phyloP scores from a whole-genome alignment of 2,888 invertebrate genomes.

The Drosophila quinaria region DNA sequence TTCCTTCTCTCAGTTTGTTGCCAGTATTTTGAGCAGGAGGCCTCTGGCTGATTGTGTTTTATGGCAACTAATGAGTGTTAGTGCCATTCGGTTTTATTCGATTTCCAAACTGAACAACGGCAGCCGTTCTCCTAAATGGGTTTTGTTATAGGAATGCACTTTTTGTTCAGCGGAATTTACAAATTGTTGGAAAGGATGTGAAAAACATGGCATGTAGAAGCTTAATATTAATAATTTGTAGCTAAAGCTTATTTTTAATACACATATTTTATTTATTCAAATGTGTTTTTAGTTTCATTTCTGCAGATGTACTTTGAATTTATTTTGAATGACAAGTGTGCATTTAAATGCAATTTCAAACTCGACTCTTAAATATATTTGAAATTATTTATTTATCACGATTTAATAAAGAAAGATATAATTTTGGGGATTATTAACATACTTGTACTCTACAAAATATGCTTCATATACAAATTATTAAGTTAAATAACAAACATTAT shows the following conservation, averaged over 20 bases:
- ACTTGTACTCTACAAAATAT: too few relatives aligned
- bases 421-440: not conserved
- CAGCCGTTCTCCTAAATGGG: slow-evolving; percentile 24
- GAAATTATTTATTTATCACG: too few relatives aligned
- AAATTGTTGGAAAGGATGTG: not conserved
- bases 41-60: slow-evolving; percentile 66
- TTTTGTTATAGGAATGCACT: slow-evolving; percentile 27
- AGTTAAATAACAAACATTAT: too few relatives aligned
- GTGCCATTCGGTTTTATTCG: slow-evolving; percentile 59
- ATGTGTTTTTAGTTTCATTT: not conserved
- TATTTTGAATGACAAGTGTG: too few relatives aligned
- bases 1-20: slow-evolving; percentile 15
- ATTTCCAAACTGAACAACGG: slow-evolving; percentile 37
- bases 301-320: too few relatives aligned
- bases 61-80: slow-evolving; percentile 73
- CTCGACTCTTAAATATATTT: not conserved
- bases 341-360: not conserved
- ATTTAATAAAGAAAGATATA: not conserved
- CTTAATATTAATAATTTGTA: not conserved
- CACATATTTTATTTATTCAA: not conserved
- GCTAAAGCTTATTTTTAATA: too few relatives aligned
- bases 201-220: not conserved
- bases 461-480: too few relatives aligned
- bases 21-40: slow-evolving; percentile 24
- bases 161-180: slow-evolving; percentile 11